Percentiles rank a stretch among this genome's conserved stretches.
Evolutionary conservation across 2,888 invertebrate genomes (phyloP).

Genomic region (Actias luna): DNA sequence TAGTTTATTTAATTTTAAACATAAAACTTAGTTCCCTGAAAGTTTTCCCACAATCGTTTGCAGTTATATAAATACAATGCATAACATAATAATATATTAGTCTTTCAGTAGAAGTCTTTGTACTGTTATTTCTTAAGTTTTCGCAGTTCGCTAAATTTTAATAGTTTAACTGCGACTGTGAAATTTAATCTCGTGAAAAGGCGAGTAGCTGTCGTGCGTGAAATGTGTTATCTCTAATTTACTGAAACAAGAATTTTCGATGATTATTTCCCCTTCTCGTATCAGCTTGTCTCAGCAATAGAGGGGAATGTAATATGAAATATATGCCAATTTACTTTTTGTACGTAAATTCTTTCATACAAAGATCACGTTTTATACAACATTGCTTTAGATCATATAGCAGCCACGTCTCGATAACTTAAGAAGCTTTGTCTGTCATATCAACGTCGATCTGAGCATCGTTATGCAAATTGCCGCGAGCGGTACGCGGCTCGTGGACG

Average conservation of each 20-base stretch:
- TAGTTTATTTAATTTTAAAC: background rate
- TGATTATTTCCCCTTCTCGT: too few species aligned
- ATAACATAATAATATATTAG: background rate
- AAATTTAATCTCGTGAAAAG: too few species aligned
- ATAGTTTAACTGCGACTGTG: too few species aligned
- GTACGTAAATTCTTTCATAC: background rate
- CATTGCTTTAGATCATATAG: slow-evolving; percentile 9
- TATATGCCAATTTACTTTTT: background rate
- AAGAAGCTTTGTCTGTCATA: slow-evolving; percentile 8
- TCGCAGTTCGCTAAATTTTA: too few species aligned
- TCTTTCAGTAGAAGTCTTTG: too few species aligned
- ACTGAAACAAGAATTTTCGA: too few species aligned
- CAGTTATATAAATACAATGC: background rate
- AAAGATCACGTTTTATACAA: background rate
- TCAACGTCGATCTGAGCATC: slow-evolving; percentile 14
- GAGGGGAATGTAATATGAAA: background rate
- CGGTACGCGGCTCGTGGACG: background rate
- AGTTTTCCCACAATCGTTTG: background rate
- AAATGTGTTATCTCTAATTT: too few species aligned
- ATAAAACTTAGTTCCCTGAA: background rate
- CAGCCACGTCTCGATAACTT: background rate
- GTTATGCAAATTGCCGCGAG: slow-evolving; percentile 15
- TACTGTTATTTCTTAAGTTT: too few species aligned
- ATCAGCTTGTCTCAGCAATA: background rate
- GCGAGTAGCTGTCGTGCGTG: too few species aligned